Evolutionary conservation across 2,888 invertebrate species (phyloP).

Genomic region (Spatulosminthurus flaviceps): DNA sequence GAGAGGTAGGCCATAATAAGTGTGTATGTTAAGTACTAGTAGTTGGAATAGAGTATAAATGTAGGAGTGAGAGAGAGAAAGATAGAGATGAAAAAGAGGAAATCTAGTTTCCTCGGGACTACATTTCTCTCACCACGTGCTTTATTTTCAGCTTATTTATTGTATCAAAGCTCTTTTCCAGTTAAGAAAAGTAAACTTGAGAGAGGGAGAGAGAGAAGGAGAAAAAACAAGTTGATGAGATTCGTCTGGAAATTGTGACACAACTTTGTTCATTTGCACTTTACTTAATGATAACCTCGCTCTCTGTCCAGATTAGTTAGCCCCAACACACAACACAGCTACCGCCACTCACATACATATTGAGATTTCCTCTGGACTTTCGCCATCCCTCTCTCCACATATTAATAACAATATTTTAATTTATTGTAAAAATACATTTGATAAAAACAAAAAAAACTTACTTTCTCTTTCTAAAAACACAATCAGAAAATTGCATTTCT

Average conservation of each 20-base stretch:
- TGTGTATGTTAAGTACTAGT: background rate
- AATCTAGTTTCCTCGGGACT: background rate
- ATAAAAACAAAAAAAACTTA: no score
- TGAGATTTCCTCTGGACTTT: no score
- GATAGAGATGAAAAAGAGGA: background rate
- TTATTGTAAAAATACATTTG: no score
- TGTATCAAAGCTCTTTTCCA: constrained; percentile 18
- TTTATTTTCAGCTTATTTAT: constrained; percentile 12
- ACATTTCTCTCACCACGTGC: constrained; percentile 14
- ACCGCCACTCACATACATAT: no score
- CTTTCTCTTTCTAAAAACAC: no score
- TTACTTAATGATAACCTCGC: constrained; percentile 22
- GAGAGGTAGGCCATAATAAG: constrained; percentile 15
- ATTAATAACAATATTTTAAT: no score
- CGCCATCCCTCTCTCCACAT: no score
- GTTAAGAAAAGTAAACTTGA: constrained; percentile 16
- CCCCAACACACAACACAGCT: background rate
- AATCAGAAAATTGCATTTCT: no score
- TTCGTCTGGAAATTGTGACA: constrained; percentile 18
- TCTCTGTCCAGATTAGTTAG: constrained; percentile 2
- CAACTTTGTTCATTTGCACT: constrained; percentile 25
- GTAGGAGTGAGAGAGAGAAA: background rate
- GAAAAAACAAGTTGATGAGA: constrained; percentile 16
- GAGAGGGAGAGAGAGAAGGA: constrained; percentile 13
- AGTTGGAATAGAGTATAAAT: background rate